Conservation (phyloP, 2,888 invertebrate genomes). For the Caenorhabditis becei region DNA sequence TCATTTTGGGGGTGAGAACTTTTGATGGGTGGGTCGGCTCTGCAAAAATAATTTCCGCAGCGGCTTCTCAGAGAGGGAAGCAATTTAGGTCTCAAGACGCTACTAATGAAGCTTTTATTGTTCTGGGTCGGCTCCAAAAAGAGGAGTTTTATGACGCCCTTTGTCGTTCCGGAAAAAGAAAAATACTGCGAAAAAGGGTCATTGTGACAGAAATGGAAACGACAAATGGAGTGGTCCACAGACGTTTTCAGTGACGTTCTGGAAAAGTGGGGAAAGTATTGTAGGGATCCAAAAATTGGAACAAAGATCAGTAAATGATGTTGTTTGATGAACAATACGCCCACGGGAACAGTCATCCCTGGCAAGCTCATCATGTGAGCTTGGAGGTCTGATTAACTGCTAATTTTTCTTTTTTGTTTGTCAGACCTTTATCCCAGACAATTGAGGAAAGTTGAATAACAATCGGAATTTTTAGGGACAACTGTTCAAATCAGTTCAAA, state of each 20-base stretch:
- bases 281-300: not conserved
- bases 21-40: constrained; percentile 16
- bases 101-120: constrained; percentile 43
- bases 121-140: constrained; percentile 25
- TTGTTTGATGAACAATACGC: too few species aligned
- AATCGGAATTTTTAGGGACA: too few species aligned
- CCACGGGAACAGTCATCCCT: too few species aligned
- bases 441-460: too few species aligned
- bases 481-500: too few species aligned
- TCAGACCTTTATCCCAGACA: too few species aligned
- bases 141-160: not conserved
- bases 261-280: not conserved
- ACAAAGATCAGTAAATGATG: too few species aligned
- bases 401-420: too few species aligned
- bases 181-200: not conserved
- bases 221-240: constrained; percentile 10
- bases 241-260: not conserved
- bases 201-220: not conserved
- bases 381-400: too few species aligned
- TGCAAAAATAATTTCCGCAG: constrained; percentile 26
- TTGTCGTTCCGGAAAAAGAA: not conserved
- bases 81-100: constrained; percentile 36
- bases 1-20: constrained; percentile 9
- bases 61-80: constrained; percentile 22
- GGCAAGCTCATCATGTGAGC: too few species aligned